Evolutionary conservation across 2,113 vertebrate species (phyloP).

Genomic region (Urocitellus parryii): DNA sequence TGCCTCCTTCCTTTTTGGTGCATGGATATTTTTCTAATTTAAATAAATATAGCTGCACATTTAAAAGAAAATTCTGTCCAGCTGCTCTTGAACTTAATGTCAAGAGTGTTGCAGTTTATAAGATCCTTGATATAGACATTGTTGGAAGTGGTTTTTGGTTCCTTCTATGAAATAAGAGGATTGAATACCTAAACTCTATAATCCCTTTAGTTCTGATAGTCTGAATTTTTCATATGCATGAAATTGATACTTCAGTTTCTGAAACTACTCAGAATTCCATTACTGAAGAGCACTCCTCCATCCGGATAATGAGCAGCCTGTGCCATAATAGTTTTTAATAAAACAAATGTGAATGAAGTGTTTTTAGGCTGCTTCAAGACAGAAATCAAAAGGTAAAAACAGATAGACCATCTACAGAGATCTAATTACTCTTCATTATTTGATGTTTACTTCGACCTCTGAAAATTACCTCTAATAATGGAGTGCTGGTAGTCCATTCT

Average conservation of each 20-base stretch:
- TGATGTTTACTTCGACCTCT: background rate
- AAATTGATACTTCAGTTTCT: background rate
- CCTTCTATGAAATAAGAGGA: background rate
- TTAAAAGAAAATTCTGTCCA: background rate
- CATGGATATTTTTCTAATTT: background rate
- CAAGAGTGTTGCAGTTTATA: background rate
- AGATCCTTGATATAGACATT: background rate
- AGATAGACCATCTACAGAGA: background rate
- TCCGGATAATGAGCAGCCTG: background rate
- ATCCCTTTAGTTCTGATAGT: background rate
- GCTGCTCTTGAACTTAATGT: background rate
- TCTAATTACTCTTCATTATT: background rate
- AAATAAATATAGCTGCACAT: background rate
- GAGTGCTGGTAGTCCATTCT: background rate
- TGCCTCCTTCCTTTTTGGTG: background rate
- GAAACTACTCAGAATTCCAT: background rate
- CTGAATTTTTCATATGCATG: background rate
- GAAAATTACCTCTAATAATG: background rate
- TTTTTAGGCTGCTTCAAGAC: background rate
- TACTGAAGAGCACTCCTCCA: background rate
- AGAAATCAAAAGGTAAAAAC: slow-evolving; percentile 16
- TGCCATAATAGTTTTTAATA: background rate
- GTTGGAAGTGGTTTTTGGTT: background rate
- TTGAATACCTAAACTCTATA: background rate
- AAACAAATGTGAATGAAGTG: background rate